Evolutionary conservation across 1,140 invertebrate species (phyloP), one percentile per base, ranked within the genome.

Genomic region (Copidosoma floridanum): DNA sequence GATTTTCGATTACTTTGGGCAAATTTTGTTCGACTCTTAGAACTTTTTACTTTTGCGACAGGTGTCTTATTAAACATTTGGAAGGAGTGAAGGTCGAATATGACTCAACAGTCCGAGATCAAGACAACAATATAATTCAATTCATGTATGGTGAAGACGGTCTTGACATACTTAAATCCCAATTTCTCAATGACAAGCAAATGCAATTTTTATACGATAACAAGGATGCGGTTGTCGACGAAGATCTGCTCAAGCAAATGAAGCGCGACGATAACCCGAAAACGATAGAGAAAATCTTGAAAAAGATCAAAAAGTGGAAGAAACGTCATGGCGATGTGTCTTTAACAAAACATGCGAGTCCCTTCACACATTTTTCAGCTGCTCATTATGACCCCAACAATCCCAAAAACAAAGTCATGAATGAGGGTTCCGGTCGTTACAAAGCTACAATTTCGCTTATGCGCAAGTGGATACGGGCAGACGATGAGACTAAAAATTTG

Each of bases 71-170:
- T 16, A 99, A 99, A 81, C 95, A 99, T 82, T 82, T 99, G 23
- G 98, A 99, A 84, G 97, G 97, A 11, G 70, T 99, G 2, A 85
- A 84, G 40, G 88, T 98, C 0, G 84, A 88, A 43, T 99, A 99
- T 75, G 97, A 99, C 78, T 82, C 89, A 66, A 98, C 96, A 2
- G 97, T 99, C 0, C 37, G 63, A 57, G 97, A 99, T 78, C 90
- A 89, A 63, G 97, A 99, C 79, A 89, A 90, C 24, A 92, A 89
- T 75, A 85, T 99, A n/a, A 85, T 99, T 57, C 96, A 99, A 80
- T 83, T 85, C 75, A 82, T 88, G n/a, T 99, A 99, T 75, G 98
- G 98, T 3, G 97, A 99, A 83, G 98, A 99, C 82, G 95, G 97
- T 1, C 80, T 99, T 44, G 97, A 99, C 75, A 88, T 98, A 44